These are phyloP conservation scores for Solen grandis DNA, from an alignment of 1,140 invertebrate genomes.

Conservation along the genomic window DNA sequence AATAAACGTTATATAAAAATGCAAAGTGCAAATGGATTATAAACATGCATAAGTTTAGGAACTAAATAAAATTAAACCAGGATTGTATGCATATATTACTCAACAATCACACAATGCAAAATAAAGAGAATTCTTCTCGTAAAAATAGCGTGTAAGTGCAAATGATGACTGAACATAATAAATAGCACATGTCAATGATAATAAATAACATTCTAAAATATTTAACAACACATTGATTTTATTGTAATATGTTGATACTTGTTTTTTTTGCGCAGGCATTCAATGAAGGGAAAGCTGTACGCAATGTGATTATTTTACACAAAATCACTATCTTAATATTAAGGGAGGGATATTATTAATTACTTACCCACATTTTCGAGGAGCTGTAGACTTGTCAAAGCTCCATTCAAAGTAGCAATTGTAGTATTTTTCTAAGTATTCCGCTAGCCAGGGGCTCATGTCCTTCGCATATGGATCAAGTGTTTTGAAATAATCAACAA, in stretches of 20 bases:
- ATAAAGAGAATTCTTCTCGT: no score
- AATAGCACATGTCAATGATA: no score
- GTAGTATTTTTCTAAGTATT: constrained; percentile 5
- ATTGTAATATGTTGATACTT: background rate
- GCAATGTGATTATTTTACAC: background rate
- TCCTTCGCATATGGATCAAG: background rate
- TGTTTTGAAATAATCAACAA: constrained; percentile 3
- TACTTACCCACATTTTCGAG: constrained; percentile 20
- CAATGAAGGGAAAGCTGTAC: no score
- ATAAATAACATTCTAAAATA: no score
- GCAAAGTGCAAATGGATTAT: background rate
- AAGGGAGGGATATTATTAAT: background rate
- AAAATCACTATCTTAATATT: background rate
- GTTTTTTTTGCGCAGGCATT: no score
- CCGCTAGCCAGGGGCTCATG: background rate
- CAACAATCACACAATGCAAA: background rate
- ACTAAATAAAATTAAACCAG: no score
- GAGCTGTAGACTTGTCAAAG: constrained; percentile 25
- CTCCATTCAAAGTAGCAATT: constrained; percentile 40
- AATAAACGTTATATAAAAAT: background rate
- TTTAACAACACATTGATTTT: background rate
- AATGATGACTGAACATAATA: no score
- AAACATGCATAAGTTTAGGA: no score
- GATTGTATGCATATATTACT: background rate
- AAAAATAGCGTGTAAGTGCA: no score